Conservation (phyloP, 2,888 invertebrate genomes). For the Carabus problematicus region DNA sequence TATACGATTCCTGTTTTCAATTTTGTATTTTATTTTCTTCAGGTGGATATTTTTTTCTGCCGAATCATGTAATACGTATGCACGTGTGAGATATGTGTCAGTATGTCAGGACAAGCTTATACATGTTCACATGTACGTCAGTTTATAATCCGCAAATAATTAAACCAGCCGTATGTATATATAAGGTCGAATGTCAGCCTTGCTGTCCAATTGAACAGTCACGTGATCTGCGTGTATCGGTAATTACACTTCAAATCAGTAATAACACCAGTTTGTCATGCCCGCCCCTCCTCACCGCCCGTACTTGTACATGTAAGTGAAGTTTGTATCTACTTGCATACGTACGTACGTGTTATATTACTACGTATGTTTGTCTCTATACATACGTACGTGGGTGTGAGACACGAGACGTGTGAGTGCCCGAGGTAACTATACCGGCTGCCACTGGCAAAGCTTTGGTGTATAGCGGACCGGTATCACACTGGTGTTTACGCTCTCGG, state of each 20-base stretch:
- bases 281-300: too few species aligned
- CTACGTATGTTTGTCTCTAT: neutral
- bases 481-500: too few species aligned
- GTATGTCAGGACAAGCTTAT: neutral
- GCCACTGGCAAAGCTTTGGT: neutral
- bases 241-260: conserved; percentile 10
- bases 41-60: too few species aligned
- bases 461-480: neutral
- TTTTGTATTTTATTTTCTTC: too few species aligned
- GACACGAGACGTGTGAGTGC: neutral
- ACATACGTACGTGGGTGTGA: neutral
- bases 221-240: conserved; percentile 12
- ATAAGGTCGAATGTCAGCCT: neutral
- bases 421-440: neutral
- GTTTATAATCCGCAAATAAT: too few species aligned
- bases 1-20: too few species aligned
- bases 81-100: neutral
- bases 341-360: neutral
- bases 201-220: neutral
- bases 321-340: neutral
- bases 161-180: neutral
- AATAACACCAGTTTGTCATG: neutral
- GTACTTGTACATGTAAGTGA: neutral
- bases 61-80: too few species aligned
- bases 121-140: too few species aligned